Base-by-base conservation (phyloP, 35 echinoderm and acorn worm genomes). In the Apostichopus californicus region DNA sequence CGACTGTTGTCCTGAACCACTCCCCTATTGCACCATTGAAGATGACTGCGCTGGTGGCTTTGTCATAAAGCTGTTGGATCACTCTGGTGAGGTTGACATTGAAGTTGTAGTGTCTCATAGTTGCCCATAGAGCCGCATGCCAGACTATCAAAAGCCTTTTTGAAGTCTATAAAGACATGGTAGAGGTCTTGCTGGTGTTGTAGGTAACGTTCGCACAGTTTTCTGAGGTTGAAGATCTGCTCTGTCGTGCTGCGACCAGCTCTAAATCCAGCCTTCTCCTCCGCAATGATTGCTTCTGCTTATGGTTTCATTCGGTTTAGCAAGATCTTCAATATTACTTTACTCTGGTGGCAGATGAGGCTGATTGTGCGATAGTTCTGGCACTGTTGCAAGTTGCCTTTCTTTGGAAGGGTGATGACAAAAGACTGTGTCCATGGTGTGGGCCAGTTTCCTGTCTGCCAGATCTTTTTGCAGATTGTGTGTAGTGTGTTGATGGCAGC, bases 401-500 rank as follows among this genome's bases (percentile, higher is more conserved):
- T 93, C 34, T 96, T 93, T 14, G 92, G 89, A 8, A 96, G 92
- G 10, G 87, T 93, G 65, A 91, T 91, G 7, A 96, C 60, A 0
- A 90, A 25, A 5, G 94, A 91, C 63, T 96, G 73, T 9, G 83
- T 93, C 85, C 94, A 93, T 57, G 25, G 60, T 85, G 65, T 92
- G 9, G 89, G 91, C 6, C 91, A 92, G 6, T 92, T 57, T 54
- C 92, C 86, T 61, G 77, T 78, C 52, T 78, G 77, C 88, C 95
- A 93, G 26, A 93, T 93, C 87, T 93, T 85, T 21, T 93, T 96
- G 71, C 95, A 93, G 22, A 93, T 93, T 7, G 5, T 77, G 10
- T 14, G 71, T 64, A 91, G 80, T 9, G 25, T 23, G 59, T 93
- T 61, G 6, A 91, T 77, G 13, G 81, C 54, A 8, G 78, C 80